Conservation (phyloP, 2,888 invertebrate genomes). For the Proisotoma minuta region DNA sequence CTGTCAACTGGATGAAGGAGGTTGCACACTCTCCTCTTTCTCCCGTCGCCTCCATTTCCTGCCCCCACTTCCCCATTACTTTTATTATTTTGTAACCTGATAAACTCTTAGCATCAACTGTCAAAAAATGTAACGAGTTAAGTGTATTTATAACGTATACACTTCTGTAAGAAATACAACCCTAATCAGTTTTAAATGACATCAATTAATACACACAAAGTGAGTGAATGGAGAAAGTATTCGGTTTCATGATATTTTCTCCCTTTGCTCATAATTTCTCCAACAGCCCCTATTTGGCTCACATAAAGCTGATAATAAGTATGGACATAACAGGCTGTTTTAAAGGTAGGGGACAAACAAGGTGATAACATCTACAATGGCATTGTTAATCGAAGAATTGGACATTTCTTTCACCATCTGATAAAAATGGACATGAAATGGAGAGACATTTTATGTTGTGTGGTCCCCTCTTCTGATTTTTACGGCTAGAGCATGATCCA, state of each 20-base stretch:
- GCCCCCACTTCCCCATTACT: not conserved
- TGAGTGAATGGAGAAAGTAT: no score
- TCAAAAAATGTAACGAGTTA: not conserved
- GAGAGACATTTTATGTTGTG: conserved; percentile 2
- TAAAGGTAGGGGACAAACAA: conserved; percentile 3
- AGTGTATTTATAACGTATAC: no score
- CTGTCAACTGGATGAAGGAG: conserved; percentile 10
- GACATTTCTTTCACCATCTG: not conserved
- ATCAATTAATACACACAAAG: no score
- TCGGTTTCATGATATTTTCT: no score
- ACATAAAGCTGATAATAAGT: no score
- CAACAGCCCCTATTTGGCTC: no score
- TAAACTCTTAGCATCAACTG: conserved; percentile 1
- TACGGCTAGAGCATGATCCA: no score
- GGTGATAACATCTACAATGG: conserved; percentile 1
- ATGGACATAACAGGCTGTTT: no score
- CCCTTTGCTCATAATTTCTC: no score
- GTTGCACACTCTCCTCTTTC: not conserved
- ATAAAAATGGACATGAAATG: not conserved
- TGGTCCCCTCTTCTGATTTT: not conserved
- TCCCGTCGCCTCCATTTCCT: conserved; percentile 9
- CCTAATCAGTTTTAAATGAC: no score
- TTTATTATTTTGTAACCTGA: conserved; percentile 5
- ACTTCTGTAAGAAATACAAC: no score
- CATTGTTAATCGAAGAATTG: not conserved